These are phyloP conservation scores for Catocala sponsa DNA, from an alignment of 2,888 invertebrate species.

Conservation along the genomic window DNA sequence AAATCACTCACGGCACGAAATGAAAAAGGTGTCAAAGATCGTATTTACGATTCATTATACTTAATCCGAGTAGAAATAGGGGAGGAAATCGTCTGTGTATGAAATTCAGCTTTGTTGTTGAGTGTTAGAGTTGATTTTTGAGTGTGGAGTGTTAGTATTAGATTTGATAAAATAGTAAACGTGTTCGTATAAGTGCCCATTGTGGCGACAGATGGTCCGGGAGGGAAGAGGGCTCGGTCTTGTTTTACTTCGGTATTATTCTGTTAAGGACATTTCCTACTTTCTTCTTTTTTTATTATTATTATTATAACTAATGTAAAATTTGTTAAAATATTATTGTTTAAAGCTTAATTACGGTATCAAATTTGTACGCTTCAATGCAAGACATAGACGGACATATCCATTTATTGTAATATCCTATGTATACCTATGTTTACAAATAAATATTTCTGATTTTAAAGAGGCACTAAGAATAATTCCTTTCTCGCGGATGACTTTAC, in stretches of 20 bases:
- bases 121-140: constrained; percentile 26
- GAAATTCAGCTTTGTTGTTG: constrained; percentile 40
- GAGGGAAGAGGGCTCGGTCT: constrained; percentile 44
- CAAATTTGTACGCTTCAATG: no score
- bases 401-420: no score
- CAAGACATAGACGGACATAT: no score
- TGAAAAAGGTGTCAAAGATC: constrained; percentile 88
- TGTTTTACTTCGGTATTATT: constrained; percentile 11
- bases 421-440: no score
- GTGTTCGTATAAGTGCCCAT: constrained; percentile 83
- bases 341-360: no score
- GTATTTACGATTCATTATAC: constrained; percentile 88
- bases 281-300: no score
- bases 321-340: no score
- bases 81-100: constrained; percentile 43
- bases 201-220: constrained; percentile 84
- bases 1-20: constrained; percentile 78
- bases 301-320: no score
- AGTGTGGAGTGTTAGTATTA: constrained; percentile 48
- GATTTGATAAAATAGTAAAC: constrained; percentile 81
- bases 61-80: constrained; percentile 83
- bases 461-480: no score
- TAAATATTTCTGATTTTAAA: no score
- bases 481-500: no score
- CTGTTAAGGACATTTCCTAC: constrained; percentile 25